Evolutionary conservation across 2,888 invertebrate genomes (phyloP).

Genomic region (Poecilus cupreus): DNA sequence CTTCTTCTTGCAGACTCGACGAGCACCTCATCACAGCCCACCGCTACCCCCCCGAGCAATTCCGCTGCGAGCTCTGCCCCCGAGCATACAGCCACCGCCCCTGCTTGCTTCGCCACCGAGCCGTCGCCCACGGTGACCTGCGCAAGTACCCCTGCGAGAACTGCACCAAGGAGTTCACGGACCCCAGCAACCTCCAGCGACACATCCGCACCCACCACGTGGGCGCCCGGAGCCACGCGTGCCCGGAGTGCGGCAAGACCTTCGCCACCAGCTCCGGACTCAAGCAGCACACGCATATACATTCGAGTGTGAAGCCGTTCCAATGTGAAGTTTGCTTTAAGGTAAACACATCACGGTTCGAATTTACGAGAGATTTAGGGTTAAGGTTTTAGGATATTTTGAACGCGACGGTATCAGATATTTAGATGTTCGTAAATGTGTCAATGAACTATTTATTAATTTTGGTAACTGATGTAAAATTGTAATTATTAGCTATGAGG

Average conservation of each 20-base stretch:
- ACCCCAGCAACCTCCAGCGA: constrained; percentile 96
- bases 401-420: no score
- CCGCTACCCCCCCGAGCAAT: constrained; percentile 85
- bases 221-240: constrained; percentile 97
- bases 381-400: no score
- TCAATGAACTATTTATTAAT: no score
- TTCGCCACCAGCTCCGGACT: constrained; percentile 98
- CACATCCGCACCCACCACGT: constrained; percentile 97
- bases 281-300: constrained; percentile 99
- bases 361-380: constrained; percentile 30
- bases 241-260: constrained; percentile 98
- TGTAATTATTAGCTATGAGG: no score
- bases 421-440: neutral
- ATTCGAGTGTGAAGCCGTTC: constrained; percentile 98
- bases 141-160: constrained; percentile 95
- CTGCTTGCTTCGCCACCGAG: constrained; percentile 87
- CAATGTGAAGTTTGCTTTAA: constrained; percentile 98
- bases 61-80: constrained; percentile 89
- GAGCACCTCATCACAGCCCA: constrained; percentile 87
- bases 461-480: no score
- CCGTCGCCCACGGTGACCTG: constrained; percentile 86
- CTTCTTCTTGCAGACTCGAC: constrained; percentile 82
- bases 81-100: constrained; percentile 89
- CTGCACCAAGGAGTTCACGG: constrained; percentile 92
- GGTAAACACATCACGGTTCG: constrained; percentile 71